Base-by-base conservation (phyloP, 1,140 invertebrate species). In the Drosophila miranda region DNA sequence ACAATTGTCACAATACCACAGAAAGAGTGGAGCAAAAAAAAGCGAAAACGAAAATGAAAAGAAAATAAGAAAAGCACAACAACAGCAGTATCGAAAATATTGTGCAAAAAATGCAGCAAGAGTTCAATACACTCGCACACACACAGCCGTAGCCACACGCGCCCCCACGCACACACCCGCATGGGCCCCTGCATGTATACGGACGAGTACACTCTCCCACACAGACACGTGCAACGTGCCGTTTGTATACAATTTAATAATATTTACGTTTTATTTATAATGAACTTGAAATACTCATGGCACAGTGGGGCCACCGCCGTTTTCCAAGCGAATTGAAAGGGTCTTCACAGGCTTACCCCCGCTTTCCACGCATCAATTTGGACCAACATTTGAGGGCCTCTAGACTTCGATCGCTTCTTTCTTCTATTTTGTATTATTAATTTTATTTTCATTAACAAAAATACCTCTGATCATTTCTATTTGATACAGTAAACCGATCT, bases 241-340 rank as follows among this genome's bases (percentile, higher is more conserved):
- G 81, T 77, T 86, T 83, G 67, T 76, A 86, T 72, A 86, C 51
- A 81, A 84, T 78, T 84, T 81, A 84, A 84, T 86, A 84, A 84
- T 84, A 84, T 84, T 84, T 81, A 84, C 81, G 82, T 84, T 84
- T 81, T 81, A 62, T 87, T 81, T 78, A 87, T 87, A 87, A 81
- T 86, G 81, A 86, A 86, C 81, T 86, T 86, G 81, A 86, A 86
- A 78, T 56, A 74, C 51, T 51, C 34, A 38, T 50, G 48, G 75
- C 64, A 66, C 42, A 78, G 69, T 84, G 81, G 80, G 66, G 13
- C 41, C 42, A 55, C 23, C 3, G 6, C 28, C 1, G 3, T 45
- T 60, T 50, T 11, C 13, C 14, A 13, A 45, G 23, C 7, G 13
- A 30, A 28, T 26, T 4, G 23, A 26, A 26, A 5, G 0, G 23